These are phyloP conservation scores for Bubo bubo DNA, from an alignment of 2,113 vertebrate species.

Conservation along the genomic window DNA sequence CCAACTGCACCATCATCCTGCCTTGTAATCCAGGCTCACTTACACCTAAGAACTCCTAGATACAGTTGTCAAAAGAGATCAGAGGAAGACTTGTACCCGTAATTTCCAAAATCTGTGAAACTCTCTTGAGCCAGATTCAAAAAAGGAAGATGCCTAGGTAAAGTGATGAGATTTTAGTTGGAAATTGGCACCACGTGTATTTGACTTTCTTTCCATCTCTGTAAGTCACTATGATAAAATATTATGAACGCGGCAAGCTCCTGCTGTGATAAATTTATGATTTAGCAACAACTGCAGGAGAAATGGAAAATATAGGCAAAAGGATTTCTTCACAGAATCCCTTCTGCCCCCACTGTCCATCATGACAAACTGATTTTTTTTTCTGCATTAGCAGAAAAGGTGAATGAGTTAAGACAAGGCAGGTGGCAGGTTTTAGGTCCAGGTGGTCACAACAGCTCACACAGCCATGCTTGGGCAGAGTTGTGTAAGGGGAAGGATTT, in stretches of 20 bases:
- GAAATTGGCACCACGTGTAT: not conserved
- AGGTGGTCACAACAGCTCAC: not conserved
- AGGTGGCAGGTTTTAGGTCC: not conserved
- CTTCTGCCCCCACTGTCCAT: not conserved
- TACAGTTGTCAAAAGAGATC: not conserved
- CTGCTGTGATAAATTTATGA: constrained; percentile 32
- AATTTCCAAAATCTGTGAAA: constrained; percentile 11
- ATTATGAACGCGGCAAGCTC: not conserved
- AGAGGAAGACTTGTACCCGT: not conserved
- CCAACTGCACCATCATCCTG: not conserved
- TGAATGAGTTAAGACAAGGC: not conserved
- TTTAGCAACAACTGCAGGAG: constrained; percentile 16
- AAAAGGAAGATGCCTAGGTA: not conserved
- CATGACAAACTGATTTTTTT: not conserved
- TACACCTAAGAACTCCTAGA: not conserved
- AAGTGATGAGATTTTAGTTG: not conserved
- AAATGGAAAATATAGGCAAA: constrained; percentile 42
- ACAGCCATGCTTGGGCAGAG: not conserved
- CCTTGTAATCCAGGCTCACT: not conserved
- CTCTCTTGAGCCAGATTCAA: not conserved
- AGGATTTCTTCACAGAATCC: not conserved
- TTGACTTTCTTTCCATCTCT: constrained; percentile 1
- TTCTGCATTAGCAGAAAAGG: not conserved
- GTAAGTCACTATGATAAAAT: not conserved
- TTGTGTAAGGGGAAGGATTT: not conserved